Base-by-base conservation (phyloP, 2,797 vertebrate genomes). In the Chelidonichthys spinosus region DNA sequence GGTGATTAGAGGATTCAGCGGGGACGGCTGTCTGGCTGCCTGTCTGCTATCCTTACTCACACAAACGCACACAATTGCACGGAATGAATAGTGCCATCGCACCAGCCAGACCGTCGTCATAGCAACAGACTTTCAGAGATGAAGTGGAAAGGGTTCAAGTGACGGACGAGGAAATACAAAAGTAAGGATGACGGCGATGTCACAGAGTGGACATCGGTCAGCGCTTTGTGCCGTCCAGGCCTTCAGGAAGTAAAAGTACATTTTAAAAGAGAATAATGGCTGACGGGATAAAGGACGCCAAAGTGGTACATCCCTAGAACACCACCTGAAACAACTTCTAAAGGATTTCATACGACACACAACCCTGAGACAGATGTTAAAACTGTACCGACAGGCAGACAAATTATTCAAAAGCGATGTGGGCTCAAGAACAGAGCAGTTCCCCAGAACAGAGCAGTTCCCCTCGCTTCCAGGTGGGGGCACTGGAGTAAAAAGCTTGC, bases 1-100 rank as follows among this genome's bases (percentile, higher is more conserved):
- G 82, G 74, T 32, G 81, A 89, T 90, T 88, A 90, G 84, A 74
- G 54, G 83, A 88, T 85, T 85, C 87, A 89, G 72, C 77, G 72
- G 86, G 82, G 78, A 85, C 60, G 72, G 43, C 47, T 72, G 83
- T 77, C 86, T 83, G 87, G 18, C 78, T 78, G 74, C 63, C 70
- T 44, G 84, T 68, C 79, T 83, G 65, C 63, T 72, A 25, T 63
- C 66, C 33, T 9, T 44, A 67, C 50, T 5, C 63, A 25, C 73
- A 43, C 25, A 25, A 25, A 25, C 64, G 18, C 71, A 74, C 68
- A 63, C 69, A 76, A 53, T 43, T 7, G n/a, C 64, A 56, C 72
- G 32, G 50, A 58, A 72, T 53, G 60, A 60, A 85, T 50, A 60
- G 69, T 58, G 82, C 76, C 86, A 70, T 63, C 78, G 85, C 76